Percentiles rank a stretch among this genome's conserved stretches.
Evolutionary conservation across 2,888 invertebrate genomes (phyloP).

Genomic region (Caenorhabditis sinica): DNA sequence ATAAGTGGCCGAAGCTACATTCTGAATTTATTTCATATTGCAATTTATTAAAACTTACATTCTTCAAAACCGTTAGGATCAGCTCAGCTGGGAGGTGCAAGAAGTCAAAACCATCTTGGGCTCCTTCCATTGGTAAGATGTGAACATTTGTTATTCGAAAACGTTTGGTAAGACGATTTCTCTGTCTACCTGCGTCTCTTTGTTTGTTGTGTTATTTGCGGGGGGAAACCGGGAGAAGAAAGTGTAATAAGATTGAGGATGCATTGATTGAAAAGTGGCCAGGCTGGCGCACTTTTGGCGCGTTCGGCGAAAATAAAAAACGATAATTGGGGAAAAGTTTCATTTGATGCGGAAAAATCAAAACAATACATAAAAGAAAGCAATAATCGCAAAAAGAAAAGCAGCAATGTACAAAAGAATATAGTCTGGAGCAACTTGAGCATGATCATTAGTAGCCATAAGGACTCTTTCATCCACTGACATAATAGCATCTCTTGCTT

Average conservation of each 20-base stretch:
- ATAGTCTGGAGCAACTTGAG: conserved; percentile 52
- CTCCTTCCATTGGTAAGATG: conserved; percentile 10
- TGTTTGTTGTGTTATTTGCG: not conserved
- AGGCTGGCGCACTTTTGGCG: no score
- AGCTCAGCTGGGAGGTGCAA: conserved; percentile 34
- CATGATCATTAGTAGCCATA: conserved; percentile 57
- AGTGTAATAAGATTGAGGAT: conserved; percentile 1
- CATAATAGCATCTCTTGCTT: conserved; percentile 75
- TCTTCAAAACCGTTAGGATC: conserved; percentile 33
- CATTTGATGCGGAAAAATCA: not conserved
- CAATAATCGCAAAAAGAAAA: not conserved
- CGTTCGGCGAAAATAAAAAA: no score
- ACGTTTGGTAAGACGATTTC: not conserved
- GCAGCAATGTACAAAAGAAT: conserved; percentile 42
- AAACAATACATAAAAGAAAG: conserved; percentile 25
- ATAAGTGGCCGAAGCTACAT: no score
- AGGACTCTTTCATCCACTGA: conserved; percentile 60
- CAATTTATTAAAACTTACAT: conserved; percentile 18
- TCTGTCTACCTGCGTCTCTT: not conserved
- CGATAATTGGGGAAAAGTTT: not conserved
- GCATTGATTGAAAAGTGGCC: not conserved
- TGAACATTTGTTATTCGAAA: not conserved
- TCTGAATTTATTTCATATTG: not conserved
- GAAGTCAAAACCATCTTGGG: conserved; percentile 15
- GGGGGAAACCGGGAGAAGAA: not conserved